Evolutionary conservation across 2,888 invertebrate species (phyloP).

Genomic region (Agrilus cyanescens): DNA sequence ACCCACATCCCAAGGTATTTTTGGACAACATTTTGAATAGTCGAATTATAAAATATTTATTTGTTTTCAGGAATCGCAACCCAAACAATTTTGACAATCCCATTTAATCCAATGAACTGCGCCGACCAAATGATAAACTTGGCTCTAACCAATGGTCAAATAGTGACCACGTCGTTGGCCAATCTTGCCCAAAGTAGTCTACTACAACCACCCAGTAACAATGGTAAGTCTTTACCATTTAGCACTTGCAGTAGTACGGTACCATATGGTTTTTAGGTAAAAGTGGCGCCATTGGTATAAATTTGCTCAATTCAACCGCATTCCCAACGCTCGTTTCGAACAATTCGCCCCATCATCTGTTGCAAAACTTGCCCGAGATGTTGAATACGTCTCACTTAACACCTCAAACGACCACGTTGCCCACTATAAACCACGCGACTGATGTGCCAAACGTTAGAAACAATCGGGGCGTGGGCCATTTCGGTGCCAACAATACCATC

Average conservation of each 20-base stretch:
- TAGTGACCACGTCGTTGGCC: constrained; percentile 71
- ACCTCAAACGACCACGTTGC: constrained; percentile 11
- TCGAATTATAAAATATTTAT: not conserved
- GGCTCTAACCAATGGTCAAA: constrained; percentile 74
- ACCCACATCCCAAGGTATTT: constrained; percentile 84
- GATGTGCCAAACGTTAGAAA: constrained; percentile 4
- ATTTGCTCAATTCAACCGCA: constrained; percentile 54
- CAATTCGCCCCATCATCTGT: constrained; percentile 59
- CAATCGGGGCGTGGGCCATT: constrained; percentile 17
- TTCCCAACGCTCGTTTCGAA: constrained; percentile 63
- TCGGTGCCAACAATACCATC: constrained; percentile 10
- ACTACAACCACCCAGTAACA: constrained; percentile 28
- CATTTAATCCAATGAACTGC: constrained; percentile 76
- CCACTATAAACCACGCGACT: too few species aligned
- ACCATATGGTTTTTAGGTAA: constrained; percentile 27
- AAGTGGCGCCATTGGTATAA: constrained; percentile 53
- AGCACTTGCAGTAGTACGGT: too few species aligned
- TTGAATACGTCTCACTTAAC: constrained; percentile 25
- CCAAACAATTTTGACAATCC: constrained; percentile 91
- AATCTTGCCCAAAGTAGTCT: constrained; percentile 65
- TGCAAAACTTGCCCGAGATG: constrained; percentile 64
- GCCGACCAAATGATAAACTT: constrained; percentile 63
- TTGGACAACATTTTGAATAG: not conserved
- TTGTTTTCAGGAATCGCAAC: constrained; percentile 69
- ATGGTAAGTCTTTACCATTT: constrained; percentile 34